Evolutionary conservation across 2,113 vertebrate species (phyloP).

Genomic region (Arenaria interpres): DNA sequence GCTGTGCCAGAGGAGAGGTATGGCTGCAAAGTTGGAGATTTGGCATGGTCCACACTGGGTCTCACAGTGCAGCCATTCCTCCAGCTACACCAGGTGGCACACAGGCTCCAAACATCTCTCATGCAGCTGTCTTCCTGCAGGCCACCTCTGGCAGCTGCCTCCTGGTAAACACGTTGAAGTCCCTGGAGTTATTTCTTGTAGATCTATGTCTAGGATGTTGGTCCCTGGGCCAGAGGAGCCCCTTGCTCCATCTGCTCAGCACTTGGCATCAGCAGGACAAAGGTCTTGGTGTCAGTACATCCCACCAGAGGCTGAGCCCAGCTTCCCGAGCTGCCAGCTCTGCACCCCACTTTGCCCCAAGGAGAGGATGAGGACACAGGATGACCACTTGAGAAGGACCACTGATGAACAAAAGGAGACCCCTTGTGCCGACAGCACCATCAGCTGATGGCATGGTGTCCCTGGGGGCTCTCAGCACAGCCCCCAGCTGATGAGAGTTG

Average conservation of each 20-base stretch:
- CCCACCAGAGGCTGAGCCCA: not conserved
- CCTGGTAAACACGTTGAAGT: not conserved
- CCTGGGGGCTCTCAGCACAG: not conserved
- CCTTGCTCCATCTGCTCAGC: not conserved
- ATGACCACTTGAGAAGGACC: not conserved
- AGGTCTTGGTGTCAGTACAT: not conserved
- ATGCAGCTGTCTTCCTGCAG: not conserved
- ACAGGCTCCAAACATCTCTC: not conserved
- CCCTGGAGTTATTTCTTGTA: not conserved
- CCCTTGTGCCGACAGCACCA: not conserved
- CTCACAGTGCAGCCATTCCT: not conserved
- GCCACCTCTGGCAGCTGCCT: not conserved
- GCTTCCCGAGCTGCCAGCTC: not conserved
- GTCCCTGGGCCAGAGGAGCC: not conserved
- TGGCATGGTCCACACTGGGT: accelerated
- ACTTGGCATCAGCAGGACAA: not conserved
- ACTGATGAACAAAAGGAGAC: not conserved
- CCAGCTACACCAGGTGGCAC: not conserved
- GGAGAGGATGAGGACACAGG: not conserved
- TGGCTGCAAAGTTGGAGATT: not conserved
- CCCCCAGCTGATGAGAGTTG: not conserved
- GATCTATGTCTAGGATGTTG: accelerated
- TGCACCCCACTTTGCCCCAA: not conserved
- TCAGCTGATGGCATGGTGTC: accelerated
- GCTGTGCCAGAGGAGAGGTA: not conserved